Conservation (phyloP, 2,888 invertebrate genomes). For the Hartigia nigra region DNA sequence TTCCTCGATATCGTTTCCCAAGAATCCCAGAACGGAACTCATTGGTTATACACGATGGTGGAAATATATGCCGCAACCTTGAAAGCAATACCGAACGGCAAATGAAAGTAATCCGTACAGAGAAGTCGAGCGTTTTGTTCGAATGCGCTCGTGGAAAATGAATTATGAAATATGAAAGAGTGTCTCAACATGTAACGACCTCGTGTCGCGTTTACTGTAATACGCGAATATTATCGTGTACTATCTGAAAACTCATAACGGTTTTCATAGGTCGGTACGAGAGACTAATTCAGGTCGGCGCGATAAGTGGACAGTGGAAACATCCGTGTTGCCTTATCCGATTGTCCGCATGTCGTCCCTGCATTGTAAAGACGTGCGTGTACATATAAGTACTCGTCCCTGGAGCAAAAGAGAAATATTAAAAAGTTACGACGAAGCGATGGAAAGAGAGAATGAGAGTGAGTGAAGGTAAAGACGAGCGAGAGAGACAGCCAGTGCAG, state of each 20-base stretch:
- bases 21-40: neutral
- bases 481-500: constrained; percentile 20
- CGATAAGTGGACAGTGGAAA: neutral
- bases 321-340: neutral
- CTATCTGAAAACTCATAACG: neutral
- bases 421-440: constrained; percentile 8
- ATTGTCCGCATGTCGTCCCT: neutral
- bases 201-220: neutral
- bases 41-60: neutral
- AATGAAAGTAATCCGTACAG: neutral
- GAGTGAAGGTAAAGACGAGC: constrained; percentile 10
- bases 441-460: constrained; percentile 19
- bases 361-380: constrained; percentile 32
- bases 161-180: neutral
- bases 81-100: neutral
- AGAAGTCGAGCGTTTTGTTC: neutral
- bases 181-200: neutral
- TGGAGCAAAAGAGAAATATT: constrained; percentile 6
- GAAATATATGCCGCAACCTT: neutral
- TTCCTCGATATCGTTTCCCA: neutral
- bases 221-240: neutral
- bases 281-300: neutral
- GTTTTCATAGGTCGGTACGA: neutral
- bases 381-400: constrained; percentile 49
- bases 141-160: neutral